Base-by-base conservation (phyloP, 1,140 invertebrate species). In the Aphaenogaster floridana region DNA sequence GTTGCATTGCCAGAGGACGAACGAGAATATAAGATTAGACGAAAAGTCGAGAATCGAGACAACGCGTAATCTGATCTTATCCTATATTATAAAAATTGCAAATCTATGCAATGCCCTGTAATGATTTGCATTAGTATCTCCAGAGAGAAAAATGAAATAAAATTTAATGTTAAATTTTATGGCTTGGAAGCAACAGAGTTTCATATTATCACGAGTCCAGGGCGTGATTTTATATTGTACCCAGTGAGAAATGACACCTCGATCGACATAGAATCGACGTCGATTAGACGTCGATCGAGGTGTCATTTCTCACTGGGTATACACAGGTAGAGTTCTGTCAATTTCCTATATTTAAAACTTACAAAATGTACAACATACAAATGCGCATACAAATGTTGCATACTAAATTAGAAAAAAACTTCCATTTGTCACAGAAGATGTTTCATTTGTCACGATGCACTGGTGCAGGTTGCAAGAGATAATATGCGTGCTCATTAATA, bases 371-470 rank as follows among this genome's bases (percentile, higher is more conserved):
- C 17, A 15, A 13, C 4, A 3, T 48, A 13, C 6, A 63, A 34
- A 48, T 48, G 17, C 17, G 52, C 13, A 21, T 28, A 28, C 28
- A 28, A 28, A 28, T 39, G 64, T 57, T 69, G 13, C 36, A 57
- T 69, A 69, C 4, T 1, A 57, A 81, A 69, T 45, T 57, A 28
- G 21, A 81, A 34, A 81, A 71, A 28, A 71, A 34, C n/a, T 81
- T 13, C 15, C 15, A 17, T 34, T 42, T 39, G 28, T 28, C 28
- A 28, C 28, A 28, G 28, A 28, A 28, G 6, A 48, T 7, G 17
- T 15, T 39, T 3, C 21, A 13, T 68, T 54, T 28, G 7, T 28
- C n/a, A n/a, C 48, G 21, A 45, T 5, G 42, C 7, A 15, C 13
- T 15, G 1, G 3, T 39, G 17, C 36, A 61, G 50, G 48, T 50